Evolutionary conservation across 2,113 vertebrate genomes (phyloP).

Genomic region (Triplophysa rosa): DNA sequence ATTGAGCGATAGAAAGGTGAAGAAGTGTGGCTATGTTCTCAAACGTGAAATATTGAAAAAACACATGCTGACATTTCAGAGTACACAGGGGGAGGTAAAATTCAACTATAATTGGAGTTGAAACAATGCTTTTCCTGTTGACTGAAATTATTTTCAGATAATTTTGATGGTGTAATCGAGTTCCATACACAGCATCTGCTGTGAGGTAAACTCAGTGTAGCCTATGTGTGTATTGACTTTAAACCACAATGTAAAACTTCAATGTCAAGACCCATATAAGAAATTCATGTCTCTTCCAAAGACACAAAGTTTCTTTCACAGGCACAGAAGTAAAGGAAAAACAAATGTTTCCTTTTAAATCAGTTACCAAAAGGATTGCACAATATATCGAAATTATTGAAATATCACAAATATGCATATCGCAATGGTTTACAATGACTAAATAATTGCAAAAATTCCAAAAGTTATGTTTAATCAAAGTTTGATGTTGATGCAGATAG

Average conservation of each 20-base stretch:
- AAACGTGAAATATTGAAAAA: neutral
- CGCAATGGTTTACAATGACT: no score
- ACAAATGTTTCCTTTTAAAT: no score
- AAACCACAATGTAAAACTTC: slow-evolving; percentile 1
- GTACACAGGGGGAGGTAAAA: neutral
- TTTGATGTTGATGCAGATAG: no score
- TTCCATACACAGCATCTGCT: neutral
- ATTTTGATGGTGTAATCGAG: neutral
- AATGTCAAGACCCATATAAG: neutral
- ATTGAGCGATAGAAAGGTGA: slow-evolving; percentile 8
- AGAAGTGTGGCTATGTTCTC: neutral
- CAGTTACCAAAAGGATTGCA: no score
- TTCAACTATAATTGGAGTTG: neutral
- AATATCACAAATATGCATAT: no score
- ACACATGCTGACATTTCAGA: neutral
- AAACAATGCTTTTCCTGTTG: neutral
- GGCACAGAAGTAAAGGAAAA: no score
- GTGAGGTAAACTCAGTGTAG: neutral
- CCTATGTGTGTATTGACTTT: neutral
- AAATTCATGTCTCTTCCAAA: slow-evolving; percentile 1
- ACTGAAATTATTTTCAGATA: neutral
- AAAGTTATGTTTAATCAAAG: no score
- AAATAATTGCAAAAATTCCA: no score
- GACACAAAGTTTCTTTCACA: neutral
- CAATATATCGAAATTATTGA: no score